A percentile compares a stretch with the other conserved stretches of the same genome.
phyloP scores from a whole-genome alignment of 2,113 vertebrate genomes.

The Ictalurus punctatus region DNA sequence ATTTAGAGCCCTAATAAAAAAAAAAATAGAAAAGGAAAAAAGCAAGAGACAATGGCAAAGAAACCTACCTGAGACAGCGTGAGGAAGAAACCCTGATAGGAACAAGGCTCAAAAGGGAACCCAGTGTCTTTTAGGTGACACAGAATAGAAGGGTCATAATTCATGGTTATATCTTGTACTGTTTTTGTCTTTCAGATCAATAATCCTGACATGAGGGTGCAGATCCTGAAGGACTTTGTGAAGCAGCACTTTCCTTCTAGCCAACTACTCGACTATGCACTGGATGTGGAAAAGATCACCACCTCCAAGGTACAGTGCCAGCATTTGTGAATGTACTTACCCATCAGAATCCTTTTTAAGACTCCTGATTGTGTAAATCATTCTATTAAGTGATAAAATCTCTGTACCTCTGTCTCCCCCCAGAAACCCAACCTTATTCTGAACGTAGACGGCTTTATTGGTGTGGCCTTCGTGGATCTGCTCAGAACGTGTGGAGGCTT shows the following conservation, averaged over 20 bases:
- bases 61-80: too few species aligned
- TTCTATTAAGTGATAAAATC: not conserved
- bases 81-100: not conserved
- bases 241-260: constrained; percentile 92
- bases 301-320: constrained; percentile 85
- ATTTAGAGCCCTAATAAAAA: not conserved
- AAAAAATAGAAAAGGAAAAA: not conserved
- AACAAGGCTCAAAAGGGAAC: not conserved
- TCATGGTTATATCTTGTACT: not conserved
- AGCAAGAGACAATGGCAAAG: not conserved
- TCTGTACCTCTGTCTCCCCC: not conserved
- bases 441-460: constrained; percentile 95
- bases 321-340: not conserved
- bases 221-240: constrained; percentile 96
- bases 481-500: constrained; percentile 94
- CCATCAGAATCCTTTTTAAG: not conserved
- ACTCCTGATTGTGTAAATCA: not conserved
- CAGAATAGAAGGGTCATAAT: not conserved
- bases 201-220: constrained; percentile 97
- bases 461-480: constrained; percentile 91
- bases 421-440: constrained; percentile 98
- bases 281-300: constrained; percentile 98
- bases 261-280: constrained; percentile 89
- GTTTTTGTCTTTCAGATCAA: constrained; percentile 80
- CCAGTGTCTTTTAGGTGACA: not conserved